Evolutionary conservation across 2,113 vertebrate species (phyloP), one percentile per base, ranked within the genome.

Genomic region (Lepus timidus): DNA sequence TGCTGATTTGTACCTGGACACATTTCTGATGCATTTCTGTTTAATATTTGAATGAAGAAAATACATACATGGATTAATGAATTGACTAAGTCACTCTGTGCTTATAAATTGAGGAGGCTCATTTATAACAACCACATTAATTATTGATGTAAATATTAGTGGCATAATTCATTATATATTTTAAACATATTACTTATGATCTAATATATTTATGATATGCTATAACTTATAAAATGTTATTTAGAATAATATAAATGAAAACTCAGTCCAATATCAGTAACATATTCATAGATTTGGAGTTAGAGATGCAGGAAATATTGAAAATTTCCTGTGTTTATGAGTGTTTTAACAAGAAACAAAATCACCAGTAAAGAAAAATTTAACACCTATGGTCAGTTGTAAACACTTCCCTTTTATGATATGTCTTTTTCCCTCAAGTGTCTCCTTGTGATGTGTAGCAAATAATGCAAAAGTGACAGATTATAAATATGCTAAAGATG

Each of bases 361-460:
- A 70, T 51, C 55, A 87, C 80, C 62, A 90, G 76, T 97, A 97
- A 94, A 93, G 90, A 79, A 85, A 91, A 90, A 78, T 80, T 96
- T 96, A 97, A 94, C 90, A 96, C 92, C 90, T 92, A 36, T 71
- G 90, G 90, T 88, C 94, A 96, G 85, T 83, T 95, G 95, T 80
- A 96, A 96, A 96, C 65, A 93, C 86, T 85, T 88, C 85, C 19
- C 90, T 25, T 92, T 96, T 95, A 91, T 88, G 67, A 86, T 93
- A 80, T 87, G 93, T 95, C 90, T 65, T 87, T 81, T 85, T 94
- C 91, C 70, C 44, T 94, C 64, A 93, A 91, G n/a, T 82, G 90
- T 90, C 92, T 96, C 78, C 61, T 89, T 96, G 64, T 96, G 94
- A 96, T 88, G 81, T 88, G 39, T 67, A 95, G 90, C 71, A 95